Conservation (phyloP, 2,797 vertebrate genomes). For the Morus bassanus region DNA sequence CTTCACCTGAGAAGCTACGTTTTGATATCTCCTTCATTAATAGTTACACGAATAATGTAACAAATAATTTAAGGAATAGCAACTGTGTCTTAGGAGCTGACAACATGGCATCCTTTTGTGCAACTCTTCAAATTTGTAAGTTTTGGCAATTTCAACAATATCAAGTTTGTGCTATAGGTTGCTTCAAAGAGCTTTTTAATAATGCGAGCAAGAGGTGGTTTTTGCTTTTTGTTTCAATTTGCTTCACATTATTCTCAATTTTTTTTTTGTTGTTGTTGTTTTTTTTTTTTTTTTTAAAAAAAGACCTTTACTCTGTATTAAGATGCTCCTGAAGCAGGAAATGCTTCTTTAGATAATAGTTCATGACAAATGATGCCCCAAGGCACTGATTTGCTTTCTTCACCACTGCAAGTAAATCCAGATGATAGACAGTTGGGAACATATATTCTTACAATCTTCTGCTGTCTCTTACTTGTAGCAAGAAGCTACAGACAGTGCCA, state of each 20-base stretch:
- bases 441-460: background rate
- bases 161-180: background rate
- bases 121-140: background rate
- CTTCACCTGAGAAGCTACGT: background rate
- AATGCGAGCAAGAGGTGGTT: fast-evolving
- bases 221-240: background rate
- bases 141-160: background rate
- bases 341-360: background rate
- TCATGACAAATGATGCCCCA: conserved; percentile 11
- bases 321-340: background rate
- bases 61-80: background rate
- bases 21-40: background rate
- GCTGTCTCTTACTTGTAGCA: background rate
- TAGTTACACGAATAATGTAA: background rate
- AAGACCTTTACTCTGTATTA: background rate
- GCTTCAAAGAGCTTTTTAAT: background rate
- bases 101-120: background rate
- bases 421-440: background rate
- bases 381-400: conserved; percentile 13
- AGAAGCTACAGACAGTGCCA: background rate
- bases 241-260: background rate
- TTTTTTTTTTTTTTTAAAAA: background rate
- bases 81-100: background rate
- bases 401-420: background rate
- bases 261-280: background rate